phyloP scores from a whole-genome alignment of 1,140 invertebrate genomes.

The Grapholita molesta region DNA sequence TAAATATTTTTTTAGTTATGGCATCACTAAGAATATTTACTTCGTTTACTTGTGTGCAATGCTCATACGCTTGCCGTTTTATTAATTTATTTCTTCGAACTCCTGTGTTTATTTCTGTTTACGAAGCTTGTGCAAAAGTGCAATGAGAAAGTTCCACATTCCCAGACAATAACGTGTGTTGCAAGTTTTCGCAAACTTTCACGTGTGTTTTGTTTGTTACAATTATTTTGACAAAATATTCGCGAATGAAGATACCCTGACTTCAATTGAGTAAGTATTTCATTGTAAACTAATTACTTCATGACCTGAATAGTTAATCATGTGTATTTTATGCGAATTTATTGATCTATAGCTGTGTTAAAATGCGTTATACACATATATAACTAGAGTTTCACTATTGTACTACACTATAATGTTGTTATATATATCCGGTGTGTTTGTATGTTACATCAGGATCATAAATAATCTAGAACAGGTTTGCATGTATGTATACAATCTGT shows the following conservation, averaged over 20 bases:
- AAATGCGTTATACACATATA: neutral
- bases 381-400: neutral
- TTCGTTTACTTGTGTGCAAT: neutral
- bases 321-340: neutral
- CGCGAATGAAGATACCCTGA: neutral
- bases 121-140: neutral
- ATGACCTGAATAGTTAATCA: conserved; percentile 2
- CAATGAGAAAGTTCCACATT: neutral
- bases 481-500: neutral
- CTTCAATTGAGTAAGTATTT: conserved; percentile 12
- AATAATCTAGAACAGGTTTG: neutral
- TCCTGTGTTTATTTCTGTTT: neutral
- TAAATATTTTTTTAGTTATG: neutral
- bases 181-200: neutral
- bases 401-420: neutral
- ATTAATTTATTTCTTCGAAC: neutral
- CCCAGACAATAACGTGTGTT: neutral
- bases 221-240: neutral
- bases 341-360: neutral
- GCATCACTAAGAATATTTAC: conserved; percentile 1
- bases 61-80: neutral
- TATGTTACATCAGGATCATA: conserved; percentile 1
- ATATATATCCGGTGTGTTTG: conserved; percentile 3
- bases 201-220: neutral
- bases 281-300: neutral